Percentiles rank a stretch among this genome's conserved stretches.
Evolutionary conservation across 2,888 invertebrate genomes (phyloP).

Genomic region (Caenorhabditis sp.): DNA sequence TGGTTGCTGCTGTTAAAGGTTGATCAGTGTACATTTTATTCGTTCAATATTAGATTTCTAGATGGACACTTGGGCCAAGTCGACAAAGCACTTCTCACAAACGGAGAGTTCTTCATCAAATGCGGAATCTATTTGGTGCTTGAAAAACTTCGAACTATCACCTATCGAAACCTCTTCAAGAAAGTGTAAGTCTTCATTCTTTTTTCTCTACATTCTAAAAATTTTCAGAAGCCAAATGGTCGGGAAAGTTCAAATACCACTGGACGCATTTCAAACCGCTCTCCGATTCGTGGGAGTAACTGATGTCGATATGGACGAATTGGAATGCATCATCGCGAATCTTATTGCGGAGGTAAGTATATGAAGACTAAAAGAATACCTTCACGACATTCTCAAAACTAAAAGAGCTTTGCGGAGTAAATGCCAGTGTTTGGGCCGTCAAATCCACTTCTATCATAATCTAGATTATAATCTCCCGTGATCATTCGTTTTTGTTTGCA

Average conservation of each 20-base stretch:
- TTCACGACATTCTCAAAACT: neutral
- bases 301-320: slow-evolving; percentile 94
- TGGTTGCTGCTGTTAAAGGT: slow-evolving; percentile 73
- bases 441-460: neutral
- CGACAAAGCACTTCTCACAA: slow-evolving; percentile 85
- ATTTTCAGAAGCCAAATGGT: slow-evolving; percentile 84
- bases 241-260: slow-evolving; percentile 90
- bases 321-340: slow-evolving; percentile 96
- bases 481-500: slow-evolving; percentile 75
- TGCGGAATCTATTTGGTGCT: slow-evolving; percentile 98
- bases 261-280: slow-evolving; percentile 91
- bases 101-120: slow-evolving; percentile 94
- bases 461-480: no score
- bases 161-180: slow-evolving; percentile 96
- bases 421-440: neutral
- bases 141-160: slow-evolving; percentile 95
- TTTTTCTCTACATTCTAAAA: neutral
- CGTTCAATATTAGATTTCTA: neutral
- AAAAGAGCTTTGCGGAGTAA: neutral
- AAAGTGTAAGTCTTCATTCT: slow-evolving; percentile 87
- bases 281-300: slow-evolving; percentile 89
- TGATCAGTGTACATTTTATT: neutral
- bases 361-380: no score
- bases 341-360: slow-evolving; percentile 90
- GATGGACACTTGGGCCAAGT: slow-evolving; percentile 89